Conservation (phyloP, 1,140 invertebrate genomes). For the Physella acuta region DNA sequence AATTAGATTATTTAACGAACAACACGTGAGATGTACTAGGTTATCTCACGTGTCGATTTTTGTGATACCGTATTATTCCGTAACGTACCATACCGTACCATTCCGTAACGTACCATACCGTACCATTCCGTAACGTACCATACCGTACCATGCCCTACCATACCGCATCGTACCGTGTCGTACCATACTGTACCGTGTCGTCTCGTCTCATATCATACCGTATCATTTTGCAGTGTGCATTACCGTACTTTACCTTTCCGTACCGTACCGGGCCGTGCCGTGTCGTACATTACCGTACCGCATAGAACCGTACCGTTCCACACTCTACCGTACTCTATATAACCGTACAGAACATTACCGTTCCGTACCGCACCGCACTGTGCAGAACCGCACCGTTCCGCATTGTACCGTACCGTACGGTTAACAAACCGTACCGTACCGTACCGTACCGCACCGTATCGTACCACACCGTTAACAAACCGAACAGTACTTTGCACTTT, state of each 20-base stretch:
- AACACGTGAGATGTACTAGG: too few relatives aligned
- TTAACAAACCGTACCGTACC: neutral
- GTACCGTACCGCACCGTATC: neutral
- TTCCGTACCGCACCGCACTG: neutral
- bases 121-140: neutral
- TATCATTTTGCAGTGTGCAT: neutral
- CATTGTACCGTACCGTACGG: constrained; percentile 1
- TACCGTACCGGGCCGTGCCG: neutral
- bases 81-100: constrained; percentile 1
- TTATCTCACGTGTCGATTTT: neutral
- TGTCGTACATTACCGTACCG: neutral
- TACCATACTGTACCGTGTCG: neutral
- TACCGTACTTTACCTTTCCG: neutral
- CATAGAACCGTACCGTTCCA: neutral
- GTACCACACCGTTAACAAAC: neutral
- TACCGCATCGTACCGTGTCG: neutral
- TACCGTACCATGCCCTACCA: neutral
- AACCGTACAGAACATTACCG: too few relatives aligned
- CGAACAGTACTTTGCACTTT: neutral
- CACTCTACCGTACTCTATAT: neutral
- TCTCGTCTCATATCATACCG: neutral
- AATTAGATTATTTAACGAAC: too few relatives aligned
- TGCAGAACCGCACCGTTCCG: neutral
- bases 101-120: neutral
- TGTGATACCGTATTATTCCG: neutral